Evolutionary conservation across 2,113 vertebrate species (phyloP).

Genomic region (Condylura cristata): DNA sequence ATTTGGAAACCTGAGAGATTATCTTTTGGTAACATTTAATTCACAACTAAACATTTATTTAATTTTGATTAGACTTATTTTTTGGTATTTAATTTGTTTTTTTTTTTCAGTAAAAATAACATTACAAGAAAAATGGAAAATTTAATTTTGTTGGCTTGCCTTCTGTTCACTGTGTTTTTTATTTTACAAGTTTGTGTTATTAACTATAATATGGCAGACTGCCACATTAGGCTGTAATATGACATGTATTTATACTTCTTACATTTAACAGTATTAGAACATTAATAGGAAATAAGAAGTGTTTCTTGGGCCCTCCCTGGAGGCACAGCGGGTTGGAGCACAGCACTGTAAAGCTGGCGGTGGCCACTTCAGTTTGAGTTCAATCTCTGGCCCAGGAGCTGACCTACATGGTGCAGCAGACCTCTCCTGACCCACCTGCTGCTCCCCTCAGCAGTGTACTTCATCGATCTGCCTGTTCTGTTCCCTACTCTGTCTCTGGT

Average conservation of each 20-base stretch:
- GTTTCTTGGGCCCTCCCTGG: no score
- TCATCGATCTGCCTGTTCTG: no score
- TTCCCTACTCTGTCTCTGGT: no score
- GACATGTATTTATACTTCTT: neutral
- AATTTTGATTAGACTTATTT: neutral
- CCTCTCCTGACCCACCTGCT: no score
- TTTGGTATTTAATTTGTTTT: neutral
- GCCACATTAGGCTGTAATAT: neutral
- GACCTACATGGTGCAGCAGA: no score
- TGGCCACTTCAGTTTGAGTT: no score
- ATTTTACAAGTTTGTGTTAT: neutral
- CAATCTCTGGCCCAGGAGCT: no score
- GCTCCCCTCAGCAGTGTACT: no score
- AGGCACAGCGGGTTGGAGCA: no score
- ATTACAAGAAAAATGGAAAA: neutral
- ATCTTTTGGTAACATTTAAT: conserved; percentile 14
- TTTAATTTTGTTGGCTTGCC: neutral
- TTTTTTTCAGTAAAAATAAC: neutral
- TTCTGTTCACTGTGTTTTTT: neutral
- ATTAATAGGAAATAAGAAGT: neutral
- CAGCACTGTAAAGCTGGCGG: no score
- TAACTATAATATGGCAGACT: neutral
- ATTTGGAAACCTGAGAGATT: neutral
- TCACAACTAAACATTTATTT: neutral
- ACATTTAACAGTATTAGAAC: neutral